Percentiles rank a stretch among this genome's conserved stretches.
These are phyloP conservation scores for Drosophila fungiperda DNA, from an alignment of 2,888 invertebrate genomes.

Conservation along the genomic window DNA sequence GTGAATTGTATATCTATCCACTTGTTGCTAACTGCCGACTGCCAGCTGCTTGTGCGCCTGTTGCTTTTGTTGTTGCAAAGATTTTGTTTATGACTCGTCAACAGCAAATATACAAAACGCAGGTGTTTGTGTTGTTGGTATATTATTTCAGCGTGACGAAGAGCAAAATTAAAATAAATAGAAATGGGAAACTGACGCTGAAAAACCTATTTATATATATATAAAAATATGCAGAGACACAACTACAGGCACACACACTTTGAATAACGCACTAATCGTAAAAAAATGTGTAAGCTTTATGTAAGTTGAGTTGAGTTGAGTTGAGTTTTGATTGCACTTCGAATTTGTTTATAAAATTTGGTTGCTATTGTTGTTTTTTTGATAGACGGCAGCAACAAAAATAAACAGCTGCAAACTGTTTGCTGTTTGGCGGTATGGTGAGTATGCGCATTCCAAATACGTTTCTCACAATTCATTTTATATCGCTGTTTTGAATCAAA, in stretches of 20 bases:
- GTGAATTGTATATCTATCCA: constrained; percentile 44
- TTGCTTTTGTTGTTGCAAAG: constrained; percentile 14
- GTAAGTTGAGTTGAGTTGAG: too few species aligned
- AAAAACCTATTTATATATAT: background rate
- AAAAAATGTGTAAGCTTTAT: constrained; percentile 27
- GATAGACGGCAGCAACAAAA: constrained; percentile 25
- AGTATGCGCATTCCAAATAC: constrained; percentile 8
- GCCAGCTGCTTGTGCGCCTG: constrained; percentile 68
- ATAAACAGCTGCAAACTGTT: constrained; percentile 38
- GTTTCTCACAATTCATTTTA: background rate
- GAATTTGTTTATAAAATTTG: constrained; percentile 41
- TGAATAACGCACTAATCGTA: constrained; percentile 37
- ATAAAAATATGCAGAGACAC: constrained; percentile 5
- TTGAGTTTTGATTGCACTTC: constrained; percentile 32
- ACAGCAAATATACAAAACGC: constrained; percentile 72
- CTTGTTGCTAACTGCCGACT: constrained; percentile 70
- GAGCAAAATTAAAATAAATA: constrained; percentile 23
- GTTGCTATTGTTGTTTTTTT: constrained; percentile 34
- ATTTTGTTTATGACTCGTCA: constrained; percentile 61
- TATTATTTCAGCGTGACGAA: constrained; percentile 29
- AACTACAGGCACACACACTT: constrained; percentile 12
- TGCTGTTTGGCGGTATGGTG: constrained; percentile 21
- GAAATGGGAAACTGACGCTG: background rate
- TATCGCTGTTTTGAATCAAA: background rate
- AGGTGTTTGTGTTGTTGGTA: constrained; percentile 51